Percentiles rank a stretch among this genome's conserved stretches.
phyloP scores from a whole-genome alignment of 2,888 invertebrate genomes.

The Hypolimnas misippus region DNA sequence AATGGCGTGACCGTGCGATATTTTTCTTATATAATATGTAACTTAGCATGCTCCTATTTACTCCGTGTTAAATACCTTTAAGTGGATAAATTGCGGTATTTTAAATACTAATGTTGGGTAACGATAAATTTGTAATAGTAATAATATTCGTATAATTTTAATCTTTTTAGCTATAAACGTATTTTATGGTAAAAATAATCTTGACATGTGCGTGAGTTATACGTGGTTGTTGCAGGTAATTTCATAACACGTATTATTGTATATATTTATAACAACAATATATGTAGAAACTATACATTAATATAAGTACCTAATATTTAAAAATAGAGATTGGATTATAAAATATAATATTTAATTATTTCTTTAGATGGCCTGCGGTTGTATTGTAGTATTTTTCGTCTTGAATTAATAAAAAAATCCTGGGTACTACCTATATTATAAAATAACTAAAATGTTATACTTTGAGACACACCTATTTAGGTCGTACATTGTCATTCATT shows the following conservation, averaged over 20 bases:
- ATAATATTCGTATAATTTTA: slow-evolving; percentile 1
- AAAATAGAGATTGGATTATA: too few species aligned
- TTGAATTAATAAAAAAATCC: too few species aligned
- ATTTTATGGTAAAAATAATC: neutral
- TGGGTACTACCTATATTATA: too few species aligned
- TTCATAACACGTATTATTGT: neutral
- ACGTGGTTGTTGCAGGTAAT: neutral
- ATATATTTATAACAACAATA: too few species aligned
- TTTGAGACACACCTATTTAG: too few species aligned
- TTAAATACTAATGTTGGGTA: slow-evolving; percentile 15
- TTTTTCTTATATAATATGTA: slow-evolving; percentile 45
- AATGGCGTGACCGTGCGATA: slow-evolving; percentile 44
- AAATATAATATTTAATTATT: too few species aligned
- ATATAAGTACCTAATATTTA: too few species aligned
- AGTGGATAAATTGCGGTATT: slow-evolving; percentile 32
- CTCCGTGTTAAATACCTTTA: slow-evolving; percentile 39
- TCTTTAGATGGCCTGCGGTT: too few species aligned
- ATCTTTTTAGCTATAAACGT: neutral
- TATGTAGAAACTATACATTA: too few species aligned
- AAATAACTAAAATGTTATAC: too few species aligned
- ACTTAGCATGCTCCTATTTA: slow-evolving; percentile 40
- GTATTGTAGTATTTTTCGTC: too few species aligned
- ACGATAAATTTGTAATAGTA: neutral
- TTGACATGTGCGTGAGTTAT: neutral
- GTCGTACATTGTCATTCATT: too few species aligned